These are phyloP conservation scores for Thereva nobilitata DNA, from an alignment of 2,888 invertebrate species.

Conservation along the genomic window DNA sequence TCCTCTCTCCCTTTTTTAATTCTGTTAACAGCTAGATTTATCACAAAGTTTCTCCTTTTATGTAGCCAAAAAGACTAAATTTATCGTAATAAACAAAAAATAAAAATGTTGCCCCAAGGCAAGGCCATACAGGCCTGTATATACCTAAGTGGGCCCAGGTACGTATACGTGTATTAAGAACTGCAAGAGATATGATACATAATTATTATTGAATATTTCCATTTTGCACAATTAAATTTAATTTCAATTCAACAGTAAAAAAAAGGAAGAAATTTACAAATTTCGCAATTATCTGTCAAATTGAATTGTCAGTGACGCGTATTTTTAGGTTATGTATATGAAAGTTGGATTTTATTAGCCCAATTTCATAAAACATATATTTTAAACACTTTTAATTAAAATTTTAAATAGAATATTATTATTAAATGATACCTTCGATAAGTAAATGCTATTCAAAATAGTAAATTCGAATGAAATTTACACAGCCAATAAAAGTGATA, in stretches of 20 bases:
- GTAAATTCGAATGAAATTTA: conserved; percentile 30
- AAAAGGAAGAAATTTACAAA: too few species aligned
- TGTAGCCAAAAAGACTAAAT: conserved; percentile 6
- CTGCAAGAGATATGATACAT: conserved; percentile 10
- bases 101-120: conserved; percentile 25
- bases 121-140: conserved; percentile 32
- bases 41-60: conserved; percentile 10
- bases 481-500: conserved; percentile 34
- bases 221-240: too few species aligned
- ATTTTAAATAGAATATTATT: not conserved
- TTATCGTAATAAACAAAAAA: conserved; percentile 18
- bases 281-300: too few species aligned
- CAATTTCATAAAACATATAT: not conserved
- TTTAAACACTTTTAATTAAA: not conserved
- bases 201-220: too few species aligned
- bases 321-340: too few species aligned
- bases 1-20: not conserved
- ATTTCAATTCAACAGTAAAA: too few species aligned
- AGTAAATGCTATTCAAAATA: conserved; percentile 25
- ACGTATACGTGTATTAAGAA: conserved; percentile 15
- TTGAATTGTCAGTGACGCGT: too few species aligned
- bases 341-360: too few species aligned
- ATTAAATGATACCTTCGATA: conserved; percentile 13
- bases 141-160: conserved; percentile 18
- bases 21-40: conserved; percentile 12